Evolutionary conservation across 1,140 invertebrate genomes (phyloP).

Genomic region (Adelges cooleyi): DNA sequence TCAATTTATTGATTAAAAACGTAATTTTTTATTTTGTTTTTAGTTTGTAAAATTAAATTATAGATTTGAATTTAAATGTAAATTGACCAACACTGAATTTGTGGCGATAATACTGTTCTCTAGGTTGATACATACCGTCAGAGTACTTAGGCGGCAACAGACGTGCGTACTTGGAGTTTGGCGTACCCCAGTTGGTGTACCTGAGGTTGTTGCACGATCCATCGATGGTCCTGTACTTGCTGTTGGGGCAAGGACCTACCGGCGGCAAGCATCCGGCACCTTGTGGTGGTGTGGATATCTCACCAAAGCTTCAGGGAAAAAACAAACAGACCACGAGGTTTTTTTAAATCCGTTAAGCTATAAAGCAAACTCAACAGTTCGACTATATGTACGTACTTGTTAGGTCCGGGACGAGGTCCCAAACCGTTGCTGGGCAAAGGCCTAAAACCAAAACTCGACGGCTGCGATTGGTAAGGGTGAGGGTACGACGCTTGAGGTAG

Average conservation of each 20-base stretch:
- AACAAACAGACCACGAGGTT: not conserved
- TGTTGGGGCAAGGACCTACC: constrained; percentile 41
- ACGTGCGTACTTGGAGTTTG: constrained; percentile 60
- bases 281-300: constrained; percentile 7
- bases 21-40: no score
- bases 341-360: not conserved
- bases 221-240: constrained; percentile 61
- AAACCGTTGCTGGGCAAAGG: not conserved
- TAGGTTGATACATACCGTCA: constrained; percentile 49
- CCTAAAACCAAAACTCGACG: not conserved
- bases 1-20: no score
- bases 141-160: constrained; percentile 68
- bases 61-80: no score
- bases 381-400: not conserved
- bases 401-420: constrained; percentile 11
- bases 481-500: constrained; percentile 5
- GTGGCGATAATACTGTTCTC: no score
- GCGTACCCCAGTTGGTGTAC: constrained; percentile 58
- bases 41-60: no score
- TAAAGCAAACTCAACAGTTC: not conserved
- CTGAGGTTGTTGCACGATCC: constrained; percentile 75
- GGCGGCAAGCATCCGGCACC: constrained; percentile 22
- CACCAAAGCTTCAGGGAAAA: constrained; percentile 4
- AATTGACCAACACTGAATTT: no score
- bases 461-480: not conserved